phyloP scores from a whole-genome alignment of 2,113 vertebrate genomes.

The Columba janthina region DNA sequence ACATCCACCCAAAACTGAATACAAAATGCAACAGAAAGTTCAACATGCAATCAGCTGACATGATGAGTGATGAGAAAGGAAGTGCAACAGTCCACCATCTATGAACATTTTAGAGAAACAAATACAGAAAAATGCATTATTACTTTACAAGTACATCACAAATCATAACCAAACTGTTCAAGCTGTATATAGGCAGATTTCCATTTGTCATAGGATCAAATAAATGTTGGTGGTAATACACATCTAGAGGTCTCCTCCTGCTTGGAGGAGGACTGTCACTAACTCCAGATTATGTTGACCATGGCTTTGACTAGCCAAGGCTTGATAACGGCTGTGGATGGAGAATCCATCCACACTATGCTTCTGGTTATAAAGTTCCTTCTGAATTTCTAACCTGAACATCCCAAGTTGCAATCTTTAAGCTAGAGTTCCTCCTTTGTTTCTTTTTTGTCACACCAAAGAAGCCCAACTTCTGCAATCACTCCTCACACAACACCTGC shows the following conservation, averaged over 20 bases:
- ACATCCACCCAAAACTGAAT: background rate
- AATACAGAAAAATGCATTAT: background rate
- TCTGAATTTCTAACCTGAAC: background rate
- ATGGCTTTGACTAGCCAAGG: background rate
- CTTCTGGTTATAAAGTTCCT: background rate
- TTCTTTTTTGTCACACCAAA: background rate
- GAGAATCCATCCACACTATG: background rate
- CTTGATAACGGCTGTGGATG: background rate
- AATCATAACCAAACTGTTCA: background rate
- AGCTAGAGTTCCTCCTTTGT: background rate
- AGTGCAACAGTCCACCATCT: background rate
- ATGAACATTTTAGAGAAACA: background rate
- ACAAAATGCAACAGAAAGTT: background rate
- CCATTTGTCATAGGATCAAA: background rate
- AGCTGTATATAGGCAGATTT: background rate
- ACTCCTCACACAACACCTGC: background rate
- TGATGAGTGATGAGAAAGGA: background rate
- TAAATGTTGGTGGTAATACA: background rate
- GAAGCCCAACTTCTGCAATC: background rate
- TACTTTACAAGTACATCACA: background rate
- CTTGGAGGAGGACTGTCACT: background rate
- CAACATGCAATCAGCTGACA: background rate
- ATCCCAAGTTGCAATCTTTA: background rate
- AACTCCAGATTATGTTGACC: background rate
- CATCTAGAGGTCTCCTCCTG: background rate